Base-by-base conservation (phyloP, 1,140 invertebrate species). In the Vollenhovia emeryi region DNA sequence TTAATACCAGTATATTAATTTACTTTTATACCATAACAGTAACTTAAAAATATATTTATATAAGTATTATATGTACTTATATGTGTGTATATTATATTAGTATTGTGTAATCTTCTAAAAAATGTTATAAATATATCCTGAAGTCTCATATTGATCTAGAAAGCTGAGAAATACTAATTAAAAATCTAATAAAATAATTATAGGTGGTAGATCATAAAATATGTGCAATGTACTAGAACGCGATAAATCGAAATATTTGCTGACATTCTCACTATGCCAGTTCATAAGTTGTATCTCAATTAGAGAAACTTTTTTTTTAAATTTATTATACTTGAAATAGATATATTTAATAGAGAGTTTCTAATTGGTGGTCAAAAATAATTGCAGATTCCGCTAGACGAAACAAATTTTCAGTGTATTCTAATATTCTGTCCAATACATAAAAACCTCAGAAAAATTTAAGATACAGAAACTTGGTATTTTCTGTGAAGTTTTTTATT, bases 381-480 rank as follows among this genome's bases (percentile, higher is more conserved):
- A 59, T 75, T 75, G 18, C 15, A 36, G 21, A 27, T 60, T 75
- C 3, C 21, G 13, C 43, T 55, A 59, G 9, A 1, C 36, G 9
- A 27, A 59, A 21, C 33, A 60, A 75, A 27, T 75, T 74, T 36
- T 74, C 52, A 52, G 18, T 73, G 3, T 55, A 52, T 75, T 59
- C 9, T 43, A 59, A 75, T n/a, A 75, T n/a, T 27, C 45, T n/a
- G 24, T 57, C 36, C 36, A 74, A 55, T 57, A 74, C 8, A 9
- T 40, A 40, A 43, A 43, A 43, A 60, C 13, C 50, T 24, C 30
- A 73, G 21, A 43, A 57, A 24, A 13, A 15, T 18, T 52, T 30
- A 33, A 73, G 7, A 59, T 69, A 13, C 27, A 36, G 36, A 40
- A 57, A 18, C 24, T 40, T 74, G 2, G 3, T 24, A 69, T 27